Evolutionary conservation across 2,797 vertebrate species (phyloP).

Genomic region (Hippoglossus hippoglossus): DNA sequence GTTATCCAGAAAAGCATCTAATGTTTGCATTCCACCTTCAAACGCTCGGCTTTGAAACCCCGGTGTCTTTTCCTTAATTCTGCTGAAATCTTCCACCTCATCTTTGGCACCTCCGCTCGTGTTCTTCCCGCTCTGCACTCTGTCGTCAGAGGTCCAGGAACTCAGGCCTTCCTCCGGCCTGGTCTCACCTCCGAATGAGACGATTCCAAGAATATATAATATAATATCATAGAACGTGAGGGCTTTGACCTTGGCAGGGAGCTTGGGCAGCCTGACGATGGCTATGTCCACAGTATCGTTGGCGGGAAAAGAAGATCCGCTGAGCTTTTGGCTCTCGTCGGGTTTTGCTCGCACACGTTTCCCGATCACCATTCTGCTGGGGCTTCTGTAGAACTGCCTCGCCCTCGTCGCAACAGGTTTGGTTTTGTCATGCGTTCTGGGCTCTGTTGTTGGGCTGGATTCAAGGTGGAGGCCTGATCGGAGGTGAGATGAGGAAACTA

Average conservation of each 20-base stretch:
- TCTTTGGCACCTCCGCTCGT: neutral
- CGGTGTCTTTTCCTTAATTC: neutral
- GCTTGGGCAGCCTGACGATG: constrained; percentile 25
- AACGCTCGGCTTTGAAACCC: neutral
- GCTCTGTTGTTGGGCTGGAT: neutral
- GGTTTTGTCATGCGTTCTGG: neutral
- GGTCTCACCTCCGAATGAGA: constrained; percentile 41
- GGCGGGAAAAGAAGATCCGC: neutral
- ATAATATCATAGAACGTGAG: too few relatives aligned
- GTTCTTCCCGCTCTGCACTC: neutral
- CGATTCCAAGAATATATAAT: constrained; percentile 67
- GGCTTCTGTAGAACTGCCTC: constrained; percentile 3
- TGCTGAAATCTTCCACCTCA: neutral
- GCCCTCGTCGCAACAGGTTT: neutral
- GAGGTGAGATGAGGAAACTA: constrained; percentile 2
- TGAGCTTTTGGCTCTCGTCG: neutral
- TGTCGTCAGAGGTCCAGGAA: neutral
- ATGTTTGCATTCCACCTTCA: neutral
- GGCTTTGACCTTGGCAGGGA: neutral
- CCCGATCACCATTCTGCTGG: constrained; percentile 55
- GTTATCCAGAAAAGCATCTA: neutral
- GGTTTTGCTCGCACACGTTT: constrained; percentile 27
- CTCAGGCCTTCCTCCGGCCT: neutral
- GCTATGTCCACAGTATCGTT: neutral
- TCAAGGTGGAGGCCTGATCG: neutral